Conservation (phyloP, 2,797 vertebrate species). For the Zalophus californianus region DNA sequence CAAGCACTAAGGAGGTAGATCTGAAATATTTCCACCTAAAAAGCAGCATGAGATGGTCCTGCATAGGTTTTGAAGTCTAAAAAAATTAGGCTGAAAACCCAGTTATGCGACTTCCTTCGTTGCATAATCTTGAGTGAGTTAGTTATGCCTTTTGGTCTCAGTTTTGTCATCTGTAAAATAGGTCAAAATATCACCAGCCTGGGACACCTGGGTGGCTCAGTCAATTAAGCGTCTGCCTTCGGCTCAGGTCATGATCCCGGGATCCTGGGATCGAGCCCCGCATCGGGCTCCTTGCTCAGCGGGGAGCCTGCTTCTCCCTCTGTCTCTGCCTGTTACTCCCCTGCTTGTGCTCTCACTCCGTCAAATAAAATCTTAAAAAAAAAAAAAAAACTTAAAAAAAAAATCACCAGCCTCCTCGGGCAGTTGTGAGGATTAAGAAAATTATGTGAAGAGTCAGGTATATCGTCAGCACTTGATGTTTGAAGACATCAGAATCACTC, state of each 20-base stretch:
- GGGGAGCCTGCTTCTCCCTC: neutral
- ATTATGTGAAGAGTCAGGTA: neutral
- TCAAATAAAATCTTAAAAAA: neutral
- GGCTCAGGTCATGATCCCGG: neutral
- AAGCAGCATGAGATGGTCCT: neutral
- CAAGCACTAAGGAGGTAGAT: neutral
- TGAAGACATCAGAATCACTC: neutral
- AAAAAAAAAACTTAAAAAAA: neutral
- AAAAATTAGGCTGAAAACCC: neutral
- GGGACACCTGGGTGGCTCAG: neutral
- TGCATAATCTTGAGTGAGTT: neutral
- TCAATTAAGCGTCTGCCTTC: neutral
- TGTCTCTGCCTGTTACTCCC: neutral
- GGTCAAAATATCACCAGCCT: neutral
- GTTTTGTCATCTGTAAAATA: neutral
- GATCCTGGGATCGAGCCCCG: neutral
- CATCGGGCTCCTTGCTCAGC: neutral
- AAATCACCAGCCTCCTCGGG: neutral
- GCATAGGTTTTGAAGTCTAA: neutral
- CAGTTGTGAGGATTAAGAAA: neutral
- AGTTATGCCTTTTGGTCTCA: neutral
- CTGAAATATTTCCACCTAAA: neutral
- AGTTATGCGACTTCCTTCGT: neutral
- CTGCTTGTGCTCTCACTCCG: neutral
- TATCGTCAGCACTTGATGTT: slow-evolving; percentile 19